Conservation (phyloP, 2,888 invertebrate species). For the Trichogramma evanescens region DNA sequence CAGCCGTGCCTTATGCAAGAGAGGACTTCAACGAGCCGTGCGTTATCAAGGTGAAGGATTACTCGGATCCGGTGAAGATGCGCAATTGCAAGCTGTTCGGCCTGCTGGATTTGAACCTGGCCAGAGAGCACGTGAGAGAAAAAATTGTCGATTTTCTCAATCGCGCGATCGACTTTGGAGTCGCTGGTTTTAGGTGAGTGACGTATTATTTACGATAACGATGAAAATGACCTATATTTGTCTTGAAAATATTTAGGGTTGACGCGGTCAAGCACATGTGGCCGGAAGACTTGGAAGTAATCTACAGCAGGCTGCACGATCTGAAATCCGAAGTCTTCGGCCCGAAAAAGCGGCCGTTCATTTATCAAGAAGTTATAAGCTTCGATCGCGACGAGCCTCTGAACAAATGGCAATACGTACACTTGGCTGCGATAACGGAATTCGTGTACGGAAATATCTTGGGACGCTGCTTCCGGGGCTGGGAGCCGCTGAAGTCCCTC, state of each 20-base stretch:
- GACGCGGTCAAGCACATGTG: conserved; percentile 52
- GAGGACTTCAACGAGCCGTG: conserved; percentile 41
- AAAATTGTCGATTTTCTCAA: conserved; percentile 50
- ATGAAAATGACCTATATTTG: neutral
- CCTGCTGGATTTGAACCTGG: conserved; percentile 50
- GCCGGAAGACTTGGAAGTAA: conserved; percentile 52
- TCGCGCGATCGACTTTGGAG: conserved; percentile 48
- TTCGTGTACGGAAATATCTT: conserved; percentile 54
- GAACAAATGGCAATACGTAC: conserved; percentile 43
- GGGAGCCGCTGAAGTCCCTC: conserved; percentile 35
- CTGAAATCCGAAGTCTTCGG: conserved; percentile 59
- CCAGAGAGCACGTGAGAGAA: conserved; percentile 46
- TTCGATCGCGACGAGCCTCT: conserved; percentile 47
- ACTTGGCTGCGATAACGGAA: conserved; percentile 63
- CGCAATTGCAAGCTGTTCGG: conserved; percentile 49
- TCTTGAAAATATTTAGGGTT: conserved; percentile 33
- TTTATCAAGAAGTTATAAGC: conserved; percentile 73
- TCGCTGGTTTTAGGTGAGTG: conserved; percentile 50
- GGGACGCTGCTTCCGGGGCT: conserved; percentile 35
- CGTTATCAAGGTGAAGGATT: conserved; percentile 37
- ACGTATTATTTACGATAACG: neutral
- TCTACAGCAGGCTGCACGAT: conserved; percentile 52
- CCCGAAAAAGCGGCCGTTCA: conserved; percentile 58
- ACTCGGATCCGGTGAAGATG: conserved; percentile 43
- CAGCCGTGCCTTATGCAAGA: conserved; percentile 41